Evolutionary conservation across 2,797 vertebrate species (phyloP), one percentile per base, ranked within the genome.

Genomic region (Myotis pilosus): DNA sequence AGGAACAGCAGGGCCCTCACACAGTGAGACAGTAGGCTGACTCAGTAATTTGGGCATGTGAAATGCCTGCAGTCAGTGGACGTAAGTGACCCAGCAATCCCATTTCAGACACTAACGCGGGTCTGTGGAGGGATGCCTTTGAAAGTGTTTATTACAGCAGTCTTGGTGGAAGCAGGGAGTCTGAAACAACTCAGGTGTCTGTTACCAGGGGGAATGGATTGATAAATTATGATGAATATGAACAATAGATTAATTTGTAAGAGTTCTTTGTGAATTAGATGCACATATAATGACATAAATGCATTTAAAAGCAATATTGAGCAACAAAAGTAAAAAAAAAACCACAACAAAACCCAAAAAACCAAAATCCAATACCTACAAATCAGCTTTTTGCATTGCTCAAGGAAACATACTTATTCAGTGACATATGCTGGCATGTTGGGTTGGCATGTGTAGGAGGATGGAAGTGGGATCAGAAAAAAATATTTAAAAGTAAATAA

Each of bases 151-250:
- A 23, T 76, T 55, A 57, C 8, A 72, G 13, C 3, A 25, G 2
- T 81, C 6, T 19, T 89, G 71, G 28, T 71, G 25, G 53, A 64
- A 51, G 12, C 47, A 78, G 28, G 1, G 22, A 51, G 1, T 57
- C 80, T 19, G 66, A 78, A 38, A 33, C 60, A 89, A 51, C n/a
- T n/a, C 20, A 57, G 20, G 3, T 87, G 33, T 60, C 53, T 12
- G 51, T 55, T 72, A 84, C 20, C 11, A 84, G 36, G 22, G 19
- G 19, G 11, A 87, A 44, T 71, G 49, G 30, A 81, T 57, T 72
- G 47, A n/a, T 64, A 66, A 96, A 87, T 78, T 57, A 90, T 44
- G 60, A 84, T 55, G 22, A 93, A 88, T 49, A 25, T 10, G 81
- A 94, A 76, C 30, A 51, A 41, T 57, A n/a, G 8, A 76, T 95